These are phyloP conservation scores for Dynastes tityus DNA, from an alignment of 2,888 invertebrate species.

Conservation along the genomic window DNA sequence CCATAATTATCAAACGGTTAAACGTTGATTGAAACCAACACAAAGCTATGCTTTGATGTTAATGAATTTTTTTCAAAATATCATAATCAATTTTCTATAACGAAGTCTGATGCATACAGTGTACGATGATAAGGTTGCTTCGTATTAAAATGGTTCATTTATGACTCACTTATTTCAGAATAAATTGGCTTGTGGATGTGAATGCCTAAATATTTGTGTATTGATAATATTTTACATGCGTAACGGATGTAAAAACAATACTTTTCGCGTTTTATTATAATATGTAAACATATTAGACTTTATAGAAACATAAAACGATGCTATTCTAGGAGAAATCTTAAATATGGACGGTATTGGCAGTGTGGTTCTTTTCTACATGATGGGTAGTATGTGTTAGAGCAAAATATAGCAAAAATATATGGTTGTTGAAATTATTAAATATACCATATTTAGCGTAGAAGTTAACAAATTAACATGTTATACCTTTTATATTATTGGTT, in stretches of 20 bases:
- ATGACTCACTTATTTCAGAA: conserved; percentile 24
- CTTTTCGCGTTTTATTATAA: neutral
- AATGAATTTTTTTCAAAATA: neutral
- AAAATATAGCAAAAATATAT: too few species aligned
- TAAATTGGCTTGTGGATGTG: conserved; percentile 22
- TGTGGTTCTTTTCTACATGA: too few species aligned
- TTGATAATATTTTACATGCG: conserved; percentile 2
- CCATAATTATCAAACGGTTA: neutral
- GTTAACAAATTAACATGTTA: too few species aligned
- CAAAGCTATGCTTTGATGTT: neutral
- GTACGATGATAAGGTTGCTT: neutral
- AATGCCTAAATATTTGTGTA: conserved; percentile 10
- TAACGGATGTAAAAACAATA: conserved; percentile 13
- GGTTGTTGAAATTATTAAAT: too few species aligned
- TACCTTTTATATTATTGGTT: too few species aligned
- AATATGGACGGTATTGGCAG: too few species aligned
- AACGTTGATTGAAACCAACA: neutral
- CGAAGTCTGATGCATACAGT: neutral
- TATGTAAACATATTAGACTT: neutral
- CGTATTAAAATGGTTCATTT: conserved; percentile 7
- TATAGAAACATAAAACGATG: too few species aligned
- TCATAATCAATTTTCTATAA: neutral
- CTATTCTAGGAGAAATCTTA: too few species aligned
- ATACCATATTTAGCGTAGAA: too few species aligned
- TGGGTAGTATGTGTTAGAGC: too few species aligned